Base-by-base conservation (phyloP, 2,888 invertebrate species). In the Troilus luridus region DNA sequence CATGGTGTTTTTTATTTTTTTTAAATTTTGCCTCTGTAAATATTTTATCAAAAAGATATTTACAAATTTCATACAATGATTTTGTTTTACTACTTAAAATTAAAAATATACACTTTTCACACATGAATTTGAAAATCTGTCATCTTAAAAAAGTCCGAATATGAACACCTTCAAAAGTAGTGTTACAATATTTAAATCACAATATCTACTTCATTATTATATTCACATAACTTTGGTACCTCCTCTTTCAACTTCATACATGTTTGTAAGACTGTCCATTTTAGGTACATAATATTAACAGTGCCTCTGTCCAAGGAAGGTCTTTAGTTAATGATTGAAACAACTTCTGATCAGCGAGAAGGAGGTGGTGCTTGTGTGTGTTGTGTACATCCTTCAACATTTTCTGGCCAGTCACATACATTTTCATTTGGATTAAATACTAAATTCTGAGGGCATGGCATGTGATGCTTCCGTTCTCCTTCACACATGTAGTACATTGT, bases 401-500 rank as follows among this genome's bases (percentile, higher is more conserved):
- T 98, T 94, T 98, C 98, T 0, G 98, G 98, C 98, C 98, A 98
- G 95, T 98, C 98, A 94, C 98, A 98, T 17, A 98, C 98, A 94
- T 98, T 98, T 94, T 98, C 98, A 93, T 98, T 97, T 77, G 96
- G 96, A 94, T 98, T 98, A 95, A 98, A 98, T 21, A 98, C 98
- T 92, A 98, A 95, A 94, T 98, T 98, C 90, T 96, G 96, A 12
- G 98, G 98, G 94, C 98, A 98, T 88, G 98, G 98, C 98, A 98
- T 98, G 95, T 98, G 98, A 94, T 98, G 98, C 94, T 98, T 98
- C 91, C 98, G 95, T 94, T 98, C 98, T 62, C 98, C 98, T 95
- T 98, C 98, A 94, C 98, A 98, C 98, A 98, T 98, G 95, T 97
- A 98, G 94, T 98, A 98, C 96, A 97, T 97, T 91, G 98, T 98